Percentiles rank a stretch among this genome's conserved stretches.
Conservation (phyloP, 2,888 invertebrate species). For the Podabrus alpinus region DNA sequence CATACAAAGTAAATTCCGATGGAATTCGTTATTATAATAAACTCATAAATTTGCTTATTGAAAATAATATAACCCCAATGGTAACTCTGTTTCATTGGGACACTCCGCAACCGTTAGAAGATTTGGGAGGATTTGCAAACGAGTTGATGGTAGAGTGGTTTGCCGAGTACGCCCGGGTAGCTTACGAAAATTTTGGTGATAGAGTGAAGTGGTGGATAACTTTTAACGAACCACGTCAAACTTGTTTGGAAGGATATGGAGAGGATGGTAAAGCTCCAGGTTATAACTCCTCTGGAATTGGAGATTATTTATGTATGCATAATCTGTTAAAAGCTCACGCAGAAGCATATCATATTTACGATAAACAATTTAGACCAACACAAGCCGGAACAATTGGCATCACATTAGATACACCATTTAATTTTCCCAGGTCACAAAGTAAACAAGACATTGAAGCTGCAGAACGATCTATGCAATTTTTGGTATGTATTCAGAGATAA, state of each 20-base stretch:
- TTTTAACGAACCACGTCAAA: conserved; percentile 57
- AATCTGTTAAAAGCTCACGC: conserved; percentile 69
- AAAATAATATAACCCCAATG: conserved; percentile 60
- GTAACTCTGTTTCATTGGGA: conserved; percentile 63
- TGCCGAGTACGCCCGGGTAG: conserved; percentile 60
- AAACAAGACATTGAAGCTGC: conserved; percentile 58
- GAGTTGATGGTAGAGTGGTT: conserved; percentile 60
- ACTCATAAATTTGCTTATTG: conserved; percentile 60
- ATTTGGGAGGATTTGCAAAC: conserved; percentile 56
- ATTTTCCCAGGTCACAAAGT: conserved; percentile 55
- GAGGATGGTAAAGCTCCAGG: conserved; percentile 45
- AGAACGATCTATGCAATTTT: conserved; percentile 59
- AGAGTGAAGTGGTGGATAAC: conserved; percentile 58
- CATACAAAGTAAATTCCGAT: conserved; percentile 60
- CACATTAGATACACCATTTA: conserved; percentile 59
- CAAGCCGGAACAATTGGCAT: conserved; percentile 61
- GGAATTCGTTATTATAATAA: conserved; percentile 68
- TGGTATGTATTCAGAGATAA: conserved; percentile 50
- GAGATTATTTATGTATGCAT: conserved; percentile 66
- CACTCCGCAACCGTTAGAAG: conserved; percentile 58
- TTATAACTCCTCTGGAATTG: conserved; percentile 56
- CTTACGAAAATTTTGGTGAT: conserved; percentile 43
- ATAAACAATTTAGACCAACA: conserved; percentile 58
- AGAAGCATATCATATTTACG: conserved; percentile 65
- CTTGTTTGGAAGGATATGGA: conserved; percentile 43